Evolutionary conservation across 2,888 invertebrate genomes (phyloP).

Genomic region (Hydrotaea cyrtoneurina): DNA sequence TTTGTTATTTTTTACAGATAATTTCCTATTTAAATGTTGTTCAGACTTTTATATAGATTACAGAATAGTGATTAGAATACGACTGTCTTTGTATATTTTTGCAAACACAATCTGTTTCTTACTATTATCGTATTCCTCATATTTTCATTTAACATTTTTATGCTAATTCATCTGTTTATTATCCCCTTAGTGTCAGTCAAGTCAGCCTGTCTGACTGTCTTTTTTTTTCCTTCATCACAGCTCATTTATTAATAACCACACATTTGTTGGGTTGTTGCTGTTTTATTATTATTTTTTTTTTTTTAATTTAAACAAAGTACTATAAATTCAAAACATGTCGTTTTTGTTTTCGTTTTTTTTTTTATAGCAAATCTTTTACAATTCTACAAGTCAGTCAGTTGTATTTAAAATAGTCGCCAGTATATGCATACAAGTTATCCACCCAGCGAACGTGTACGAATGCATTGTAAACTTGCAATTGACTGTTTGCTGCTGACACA

Average conservation of each 20-base stretch:
- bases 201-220: neutral
- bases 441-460: neutral
- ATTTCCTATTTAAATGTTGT: too few species aligned
- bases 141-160: slow-evolving; percentile 45
- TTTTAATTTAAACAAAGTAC: slow-evolving; percentile 24
- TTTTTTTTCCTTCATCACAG: neutral
- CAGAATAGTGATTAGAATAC: too few species aligned
- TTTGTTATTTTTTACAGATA: too few species aligned
- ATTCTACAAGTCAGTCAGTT: neutral
- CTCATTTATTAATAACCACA: neutral
- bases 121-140: neutral
- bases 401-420: neutral
- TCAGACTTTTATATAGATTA: too few species aligned
- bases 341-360: neutral
- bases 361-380: neutral
- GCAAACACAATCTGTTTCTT: too few species aligned
- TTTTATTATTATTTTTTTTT: slow-evolving; percentile 14
- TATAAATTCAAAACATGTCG: slow-evolving; percentile 30
- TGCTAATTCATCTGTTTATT: slow-evolving; percentile 35
- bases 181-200: slow-evolving; percentile 15
- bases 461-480: slow-evolving; percentile 8
- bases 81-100: too few species aligned
- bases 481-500: neutral
- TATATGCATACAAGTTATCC: neutral
- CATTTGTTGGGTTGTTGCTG: neutral